These are phyloP conservation scores for Drosophila helvetica DNA, from an alignment of 2,888 invertebrate genomes.

Conservation along the genomic window DNA sequence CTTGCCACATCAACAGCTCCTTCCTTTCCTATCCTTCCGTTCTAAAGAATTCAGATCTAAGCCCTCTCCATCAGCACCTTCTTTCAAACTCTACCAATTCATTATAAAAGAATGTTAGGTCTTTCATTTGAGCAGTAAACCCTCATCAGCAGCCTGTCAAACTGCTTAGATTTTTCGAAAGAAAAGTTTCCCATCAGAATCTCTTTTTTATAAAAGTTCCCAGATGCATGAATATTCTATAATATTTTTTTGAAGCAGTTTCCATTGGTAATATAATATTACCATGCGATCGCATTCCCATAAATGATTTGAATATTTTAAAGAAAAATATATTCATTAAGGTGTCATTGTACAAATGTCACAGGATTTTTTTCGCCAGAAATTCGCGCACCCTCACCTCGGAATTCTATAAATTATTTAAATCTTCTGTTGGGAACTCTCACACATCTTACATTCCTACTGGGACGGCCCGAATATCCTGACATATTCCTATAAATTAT, in stretches of 20 bases:
- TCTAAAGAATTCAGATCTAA: too few species aligned
- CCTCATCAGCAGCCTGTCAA: not conserved
- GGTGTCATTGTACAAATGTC: not conserved
- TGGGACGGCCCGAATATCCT: not conserved
- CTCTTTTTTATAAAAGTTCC: not conserved
- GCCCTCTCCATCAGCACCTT: not conserved
- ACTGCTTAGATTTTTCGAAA: not conserved
- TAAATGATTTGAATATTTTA: not conserved
- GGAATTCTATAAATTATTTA: not conserved
- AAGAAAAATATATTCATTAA: not conserved
- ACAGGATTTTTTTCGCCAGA: not conserved
- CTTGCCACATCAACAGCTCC: too few species aligned
- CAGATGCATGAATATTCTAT: not conserved
- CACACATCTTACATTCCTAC: not conserved
- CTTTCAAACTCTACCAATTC: not conserved
- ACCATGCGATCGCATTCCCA: not conserved
- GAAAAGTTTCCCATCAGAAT: not conserved
- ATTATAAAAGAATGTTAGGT: not conserved
- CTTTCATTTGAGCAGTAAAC: not conserved
- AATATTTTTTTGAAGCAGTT: not conserved
- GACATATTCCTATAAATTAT: constrained; percentile 22
- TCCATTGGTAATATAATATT: not conserved
- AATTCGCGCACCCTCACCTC: not conserved
- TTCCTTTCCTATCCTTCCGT: too few species aligned
- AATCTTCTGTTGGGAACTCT: not conserved